Percentiles rank a stretch among this genome's conserved stretches.
phyloP scores from a whole-genome alignment of 2,888 invertebrate genomes.

The Stegophylla sp. region DNA sequence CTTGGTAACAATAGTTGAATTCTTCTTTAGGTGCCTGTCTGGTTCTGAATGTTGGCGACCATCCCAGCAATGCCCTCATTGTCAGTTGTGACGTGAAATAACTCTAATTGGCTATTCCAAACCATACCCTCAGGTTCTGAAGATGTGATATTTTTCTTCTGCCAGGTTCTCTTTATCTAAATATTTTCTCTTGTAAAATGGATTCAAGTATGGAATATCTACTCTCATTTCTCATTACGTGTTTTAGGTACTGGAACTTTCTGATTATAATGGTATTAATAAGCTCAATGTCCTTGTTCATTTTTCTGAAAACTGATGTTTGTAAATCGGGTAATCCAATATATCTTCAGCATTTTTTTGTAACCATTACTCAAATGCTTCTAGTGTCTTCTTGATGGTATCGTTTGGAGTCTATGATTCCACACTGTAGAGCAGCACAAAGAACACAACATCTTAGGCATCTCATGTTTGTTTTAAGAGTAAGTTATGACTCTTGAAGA shows the following conservation, averaged over 20 bases:
- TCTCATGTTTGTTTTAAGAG: slow-evolving; percentile 14
- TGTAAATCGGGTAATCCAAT: background rate
- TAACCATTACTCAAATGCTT: slow-evolving; percentile 8
- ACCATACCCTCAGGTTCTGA: background rate
- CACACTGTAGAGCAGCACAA: background rate
- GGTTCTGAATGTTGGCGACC: slow-evolving; percentile 7
- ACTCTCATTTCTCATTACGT: slow-evolving; percentile 12
- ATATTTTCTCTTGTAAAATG: background rate
- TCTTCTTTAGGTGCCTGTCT: slow-evolving; percentile 15
- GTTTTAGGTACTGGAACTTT: background rate
- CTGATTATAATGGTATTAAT: no score
- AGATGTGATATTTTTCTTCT: slow-evolving; percentile 10
- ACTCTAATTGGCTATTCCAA: background rate
- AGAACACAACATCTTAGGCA: slow-evolving; percentile 9
- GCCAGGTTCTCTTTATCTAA: no score
- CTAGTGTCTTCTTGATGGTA: background rate
- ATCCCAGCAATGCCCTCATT: slow-evolving; percentile 6
- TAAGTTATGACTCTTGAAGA: slow-evolving; percentile 12
- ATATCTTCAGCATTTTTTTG: slow-evolving; percentile 7
- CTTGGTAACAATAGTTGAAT: no score
- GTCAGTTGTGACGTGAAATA: slow-evolving; percentile 6
- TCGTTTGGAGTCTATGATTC: background rate
- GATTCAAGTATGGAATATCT: background rate
- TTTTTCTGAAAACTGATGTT: background rate
- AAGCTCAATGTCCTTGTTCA: no score